Evolutionary conservation across 1,140 invertebrate genomes (phyloP), one percentile per base, ranked within the genome.

Genomic region (Triops longicaudatus): DNA sequence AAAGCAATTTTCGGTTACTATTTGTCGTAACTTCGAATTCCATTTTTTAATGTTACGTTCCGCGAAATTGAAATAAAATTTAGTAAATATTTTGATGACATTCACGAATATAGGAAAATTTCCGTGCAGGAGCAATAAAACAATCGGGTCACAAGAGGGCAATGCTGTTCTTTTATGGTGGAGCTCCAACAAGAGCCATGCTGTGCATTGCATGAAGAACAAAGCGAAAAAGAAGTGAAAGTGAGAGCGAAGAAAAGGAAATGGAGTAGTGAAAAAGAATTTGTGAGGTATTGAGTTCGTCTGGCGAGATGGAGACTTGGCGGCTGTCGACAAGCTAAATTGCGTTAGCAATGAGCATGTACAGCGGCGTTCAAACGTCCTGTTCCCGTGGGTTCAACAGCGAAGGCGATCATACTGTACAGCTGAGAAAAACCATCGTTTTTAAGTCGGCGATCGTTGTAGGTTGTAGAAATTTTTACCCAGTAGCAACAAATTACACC

Each of bases 311-410:
- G 50, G 50, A 63, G 17, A 63, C 50, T 63, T 63, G 50, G 50
- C 5, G 50, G 50, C 50, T 63, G 50, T 63, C 50, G 50, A 63
- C 50, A 63, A 63, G 50, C 50, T 63, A 63, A 63, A 63, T 63
- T 63, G 50, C 50, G 17, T 63, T 63, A 63, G 50, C 50, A 1
- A n/a, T 63, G 31, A 37, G 31, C 50, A 14, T 22, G 22, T 17
- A n/a, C 50, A 63, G 10, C 17, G 50, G 50, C 50, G 50, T 22
- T 63, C 50, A 63, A 63, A 63, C n/a, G 50, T 63, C 50, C 50
- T 63, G 50, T 63, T 63, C 50, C 50, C 14, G 50, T 63, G 50
- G 50, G 50, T 63, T 63, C 50, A 10, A 63, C 17, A 6, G 14
- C 17, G 50, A 63, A 37, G 31, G 31, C n/a, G 31, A 37, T 37